phyloP scores from a whole-genome alignment of 2,113 vertebrate genomes.

The Corydoras maculifer region DNA sequence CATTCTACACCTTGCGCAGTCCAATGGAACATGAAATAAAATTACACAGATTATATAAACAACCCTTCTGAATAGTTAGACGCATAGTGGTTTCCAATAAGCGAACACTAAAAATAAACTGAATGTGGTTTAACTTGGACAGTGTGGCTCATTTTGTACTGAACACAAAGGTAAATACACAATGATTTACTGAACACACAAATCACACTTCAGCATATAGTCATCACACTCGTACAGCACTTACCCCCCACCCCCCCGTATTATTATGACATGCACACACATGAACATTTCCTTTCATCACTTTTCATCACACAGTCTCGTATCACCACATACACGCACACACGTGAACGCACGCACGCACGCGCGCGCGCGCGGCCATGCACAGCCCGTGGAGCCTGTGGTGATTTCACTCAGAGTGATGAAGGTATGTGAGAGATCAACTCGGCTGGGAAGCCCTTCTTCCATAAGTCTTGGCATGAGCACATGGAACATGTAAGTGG shows the following conservation, averaged over 20 bases:
- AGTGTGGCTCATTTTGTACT: constrained; percentile 25
- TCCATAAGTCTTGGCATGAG: constrained; percentile 57
- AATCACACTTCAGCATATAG: constrained; percentile 5
- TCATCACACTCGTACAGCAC: neutral
- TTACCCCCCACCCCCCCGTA: neutral
- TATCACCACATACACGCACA: constrained; percentile 3
- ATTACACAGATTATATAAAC: constrained; percentile 1
- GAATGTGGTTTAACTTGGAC: neutral
- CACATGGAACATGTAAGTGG: constrained; percentile 65
- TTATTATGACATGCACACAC: constrained; percentile 2
- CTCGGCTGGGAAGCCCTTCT: constrained; percentile 43
- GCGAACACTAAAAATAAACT: constrained; percentile 5
- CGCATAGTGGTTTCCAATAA: constrained; percentile 9
- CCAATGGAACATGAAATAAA: too few species aligned
- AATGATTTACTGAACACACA: constrained; percentile 1
- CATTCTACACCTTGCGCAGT: too few species aligned
- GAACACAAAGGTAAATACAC: constrained; percentile 17
- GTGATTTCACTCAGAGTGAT: neutral
- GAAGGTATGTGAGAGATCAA: constrained; percentile 12
- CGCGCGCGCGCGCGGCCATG: constrained; percentile 5
- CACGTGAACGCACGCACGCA: constrained; percentile 3
- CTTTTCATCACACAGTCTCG: neutral
- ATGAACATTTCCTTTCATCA: neutral
- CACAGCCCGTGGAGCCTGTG: neutral
- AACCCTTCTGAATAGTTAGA: neutral